Conservation (phyloP, 35 echinoderm and acorn worm species). For the Ophioderma brevispina region DNA sequence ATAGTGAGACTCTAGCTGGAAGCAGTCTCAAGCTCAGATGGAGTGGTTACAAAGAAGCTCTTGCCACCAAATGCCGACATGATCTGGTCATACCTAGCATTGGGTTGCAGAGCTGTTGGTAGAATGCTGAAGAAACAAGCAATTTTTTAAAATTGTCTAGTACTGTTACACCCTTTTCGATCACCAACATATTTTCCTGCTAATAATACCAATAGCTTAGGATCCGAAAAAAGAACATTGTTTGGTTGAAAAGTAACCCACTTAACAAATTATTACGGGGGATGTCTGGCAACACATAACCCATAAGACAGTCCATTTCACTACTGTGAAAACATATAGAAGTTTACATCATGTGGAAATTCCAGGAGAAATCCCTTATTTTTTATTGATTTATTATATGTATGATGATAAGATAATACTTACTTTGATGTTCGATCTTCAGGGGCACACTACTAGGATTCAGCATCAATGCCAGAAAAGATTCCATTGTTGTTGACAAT, state of each 20-base stretch:
- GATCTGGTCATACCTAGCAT: constrained; percentile 92
- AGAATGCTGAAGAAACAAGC: constrained; percentile 40
- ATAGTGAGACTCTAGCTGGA: constrained; percentile 52
- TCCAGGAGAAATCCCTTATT: too few relatives aligned
- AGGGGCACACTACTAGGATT: constrained; percentile 43
- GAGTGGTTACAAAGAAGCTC: constrained; percentile 84
- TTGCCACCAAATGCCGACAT: constrained; percentile 93
- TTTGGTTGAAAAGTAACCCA: too few relatives aligned
- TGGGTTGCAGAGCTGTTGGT: constrained; percentile 69
- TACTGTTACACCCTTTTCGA: not conserved
- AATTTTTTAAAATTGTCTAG: too few relatives aligned
- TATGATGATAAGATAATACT: not conserved
- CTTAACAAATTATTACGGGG: too few relatives aligned
- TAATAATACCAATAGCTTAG: not conserved
- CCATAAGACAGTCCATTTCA: too few relatives aligned
- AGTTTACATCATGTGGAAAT: too few relatives aligned
- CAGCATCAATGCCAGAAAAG: constrained; percentile 66
- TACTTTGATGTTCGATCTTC: constrained; percentile 71
- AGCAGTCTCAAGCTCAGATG: constrained; percentile 66
- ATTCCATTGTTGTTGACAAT: constrained; percentile 98
- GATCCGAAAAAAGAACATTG: too few relatives aligned
- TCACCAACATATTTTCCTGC: not conserved
- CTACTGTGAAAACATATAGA: too few relatives aligned
- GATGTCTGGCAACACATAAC: too few relatives aligned
- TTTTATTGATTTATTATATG: too few relatives aligned